Conservation (phyloP, 2,797 vertebrate genomes). For the Borostomias antarcticus region DNA sequence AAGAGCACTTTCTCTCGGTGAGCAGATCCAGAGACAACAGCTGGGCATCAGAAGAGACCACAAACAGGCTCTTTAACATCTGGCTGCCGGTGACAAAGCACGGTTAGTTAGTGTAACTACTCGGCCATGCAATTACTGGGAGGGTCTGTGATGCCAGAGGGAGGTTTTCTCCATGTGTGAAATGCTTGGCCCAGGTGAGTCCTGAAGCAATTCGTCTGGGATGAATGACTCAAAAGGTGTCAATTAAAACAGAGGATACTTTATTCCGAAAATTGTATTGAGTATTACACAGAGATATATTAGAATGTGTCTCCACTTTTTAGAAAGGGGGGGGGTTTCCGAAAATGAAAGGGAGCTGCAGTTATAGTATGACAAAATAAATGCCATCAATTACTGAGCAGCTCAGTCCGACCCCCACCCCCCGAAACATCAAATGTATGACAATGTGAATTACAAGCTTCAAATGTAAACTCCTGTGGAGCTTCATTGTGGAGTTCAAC, state of each 20-base stretch:
- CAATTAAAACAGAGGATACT: background rate
- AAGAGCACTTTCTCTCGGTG: too few relatives aligned
- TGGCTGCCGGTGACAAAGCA: slow-evolving; percentile 25
- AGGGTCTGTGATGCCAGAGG: slow-evolving; percentile 27
- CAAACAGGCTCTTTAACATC: slow-evolving; percentile 17
- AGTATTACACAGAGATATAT: too few relatives aligned
- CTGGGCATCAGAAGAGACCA: slow-evolving; percentile 23
- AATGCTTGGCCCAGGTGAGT: slow-evolving; percentile 11
- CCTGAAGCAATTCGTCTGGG: slow-evolving; percentile 7
- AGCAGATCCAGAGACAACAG: slow-evolving; percentile 11
- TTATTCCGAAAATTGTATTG: too few relatives aligned
- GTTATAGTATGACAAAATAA: background rate
- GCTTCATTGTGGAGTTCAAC: background rate
- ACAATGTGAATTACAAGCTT: background rate
- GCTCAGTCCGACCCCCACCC: background rate
- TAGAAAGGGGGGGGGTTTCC: too few relatives aligned
- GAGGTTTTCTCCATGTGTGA: slow-evolving; percentile 23
- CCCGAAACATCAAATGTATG: background rate
- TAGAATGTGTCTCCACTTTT: too few relatives aligned
- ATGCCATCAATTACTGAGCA: background rate
- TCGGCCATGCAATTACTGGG: slow-evolving; percentile 35
- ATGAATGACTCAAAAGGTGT: background rate
- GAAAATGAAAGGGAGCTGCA: background rate
- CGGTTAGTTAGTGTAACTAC: slow-evolving; percentile 37
- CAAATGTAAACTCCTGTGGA: background rate